These are phyloP conservation scores for Poeciliopsis gracilis DNA, from an alignment of 2,797 vertebrate species.

Conservation along the genomic window DNA sequence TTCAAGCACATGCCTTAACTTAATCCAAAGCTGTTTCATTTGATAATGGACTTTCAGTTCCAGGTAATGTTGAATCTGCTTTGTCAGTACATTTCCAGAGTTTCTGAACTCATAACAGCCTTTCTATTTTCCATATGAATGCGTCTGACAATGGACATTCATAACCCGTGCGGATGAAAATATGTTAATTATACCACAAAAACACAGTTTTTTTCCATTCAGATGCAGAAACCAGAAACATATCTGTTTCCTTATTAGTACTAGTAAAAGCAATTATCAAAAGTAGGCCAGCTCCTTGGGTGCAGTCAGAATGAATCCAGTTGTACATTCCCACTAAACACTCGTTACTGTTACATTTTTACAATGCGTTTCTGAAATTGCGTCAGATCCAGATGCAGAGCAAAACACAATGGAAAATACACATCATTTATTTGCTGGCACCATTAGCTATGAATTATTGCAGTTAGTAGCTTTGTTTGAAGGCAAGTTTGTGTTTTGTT, in stretches of 20 bases:
- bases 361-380: neutral
- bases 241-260: neutral
- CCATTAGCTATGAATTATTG: neutral
- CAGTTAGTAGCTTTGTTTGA: neutral
- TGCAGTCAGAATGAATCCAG: neutral
- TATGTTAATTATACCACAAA: neutral
- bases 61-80: neutral
- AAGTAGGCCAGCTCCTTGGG: conserved; percentile 1
- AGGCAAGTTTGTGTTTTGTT: conserved; percentile 9
- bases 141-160: neutral
- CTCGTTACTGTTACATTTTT: neutral
- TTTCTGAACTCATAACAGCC: neutral
- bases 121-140: neutral
- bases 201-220: neutral
- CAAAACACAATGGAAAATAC: neutral
- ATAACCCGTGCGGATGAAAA: neutral
- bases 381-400: neutral
- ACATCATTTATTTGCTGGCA: neutral
- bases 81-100: neutral
- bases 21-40: neutral
- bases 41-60: neutral
- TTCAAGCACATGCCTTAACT: neutral
- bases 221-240: neutral
- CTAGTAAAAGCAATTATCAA: neutral
- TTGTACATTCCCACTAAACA: neutral